Conservation (phyloP, 2,797 vertebrate genomes). For the Ctenopoma multispine region DNA sequence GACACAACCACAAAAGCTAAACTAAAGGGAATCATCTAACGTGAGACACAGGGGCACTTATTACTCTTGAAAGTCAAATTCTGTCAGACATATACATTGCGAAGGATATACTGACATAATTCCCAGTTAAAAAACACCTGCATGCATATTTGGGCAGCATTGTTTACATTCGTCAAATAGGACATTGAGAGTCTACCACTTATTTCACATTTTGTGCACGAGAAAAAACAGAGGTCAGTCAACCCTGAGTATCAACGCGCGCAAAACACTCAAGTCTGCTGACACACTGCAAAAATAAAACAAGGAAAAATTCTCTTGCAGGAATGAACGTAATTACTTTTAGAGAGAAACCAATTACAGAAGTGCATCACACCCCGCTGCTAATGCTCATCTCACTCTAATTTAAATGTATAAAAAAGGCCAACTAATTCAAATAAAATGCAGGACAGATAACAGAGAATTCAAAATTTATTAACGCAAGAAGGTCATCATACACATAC, state of each 20-base stretch:
- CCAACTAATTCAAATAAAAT: slow-evolving; percentile 30
- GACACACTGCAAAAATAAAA: background rate
- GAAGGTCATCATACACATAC: slow-evolving; percentile 6
- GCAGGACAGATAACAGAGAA: slow-evolving; percentile 18
- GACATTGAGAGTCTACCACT: background rate
- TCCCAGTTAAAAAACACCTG: background rate
- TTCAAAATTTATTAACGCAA: slow-evolving; percentile 51
- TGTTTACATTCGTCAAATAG: background rate
- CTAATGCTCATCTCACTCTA: background rate
- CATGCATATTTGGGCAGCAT: background rate
- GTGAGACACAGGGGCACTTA: background rate
- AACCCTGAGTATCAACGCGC: background rate
- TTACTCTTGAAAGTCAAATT: slow-evolving; percentile 1
- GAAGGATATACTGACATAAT: background rate
- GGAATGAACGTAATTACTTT: slow-evolving; percentile 13
- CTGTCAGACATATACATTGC: background rate
- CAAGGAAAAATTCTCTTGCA: background rate
- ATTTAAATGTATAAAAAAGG: slow-evolving; percentile 25
- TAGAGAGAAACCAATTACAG: background rate
- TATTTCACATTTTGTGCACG: background rate
- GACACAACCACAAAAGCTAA: background rate
- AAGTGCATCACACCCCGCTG: background rate
- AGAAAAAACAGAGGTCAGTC: background rate
- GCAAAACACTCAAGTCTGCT: background rate
- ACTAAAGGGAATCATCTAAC: background rate